Base-by-base conservation (phyloP, 2,888 invertebrate genomes). In the Lysandra bellargus region DNA sequence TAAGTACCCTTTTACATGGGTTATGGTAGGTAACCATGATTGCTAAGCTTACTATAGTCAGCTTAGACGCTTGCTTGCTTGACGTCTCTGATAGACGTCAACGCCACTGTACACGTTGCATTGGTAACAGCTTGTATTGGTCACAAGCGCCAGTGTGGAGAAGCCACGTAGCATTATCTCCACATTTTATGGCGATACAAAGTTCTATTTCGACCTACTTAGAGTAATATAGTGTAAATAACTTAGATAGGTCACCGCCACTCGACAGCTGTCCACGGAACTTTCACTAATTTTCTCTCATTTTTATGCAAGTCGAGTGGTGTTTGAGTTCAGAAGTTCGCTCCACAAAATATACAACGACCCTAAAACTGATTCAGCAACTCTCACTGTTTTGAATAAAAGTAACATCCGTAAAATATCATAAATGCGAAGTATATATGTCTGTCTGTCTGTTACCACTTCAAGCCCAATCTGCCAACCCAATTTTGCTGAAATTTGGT, bases 271-370 rank as follows among this genome's bases (percentile, higher is more conserved):
- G 69, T 78, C 79, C 64, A 74, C 44, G 14, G 14, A 64, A 69
- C 33, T 37, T 69, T 77, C 78, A n/a, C 82, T 82, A 82, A 81
- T 84, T 85, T 85, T 85, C 82, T 82, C 82, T 84, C 85, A 83
- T 84, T 83, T 84, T 83, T 82, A 82, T 81, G 82, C 82, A 80
- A 83, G 85, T 84, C 81, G 84, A 85, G 85, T 83, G 83, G 82
- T 85, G 82, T 81, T 84, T 85, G 85, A 84, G 83, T 84, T 84
- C 82, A 85, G 83, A 84, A 82, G 81, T 78, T 81, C 80, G 80
- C 81, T 78, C 79, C 44, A 44, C 40, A 74, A 74, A 74, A 74
- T 74, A 40, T 44, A 74, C 44, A 74, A 74, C 23, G 33, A 74
- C 74, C 40, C 44, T 44, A 44, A 40, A 44, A 44, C 40, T 44